Percentiles rank a stretch among this genome's conserved stretches.
phyloP scores from a whole-genome alignment of 2,888 invertebrate species.

The Cheilosia pagana region DNA sequence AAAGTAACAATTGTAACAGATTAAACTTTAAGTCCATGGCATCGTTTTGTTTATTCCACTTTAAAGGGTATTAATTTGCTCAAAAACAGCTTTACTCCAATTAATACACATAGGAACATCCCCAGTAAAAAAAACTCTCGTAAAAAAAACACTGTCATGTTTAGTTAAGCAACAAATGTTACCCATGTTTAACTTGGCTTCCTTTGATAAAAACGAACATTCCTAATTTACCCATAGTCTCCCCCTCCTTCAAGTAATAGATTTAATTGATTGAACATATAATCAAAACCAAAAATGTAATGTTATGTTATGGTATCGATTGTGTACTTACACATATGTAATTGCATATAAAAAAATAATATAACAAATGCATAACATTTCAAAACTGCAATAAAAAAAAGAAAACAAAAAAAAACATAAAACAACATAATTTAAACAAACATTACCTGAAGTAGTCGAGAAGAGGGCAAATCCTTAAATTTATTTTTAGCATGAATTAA shows the following conservation, averaged over 20 bases:
- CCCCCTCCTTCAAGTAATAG: slow-evolving; percentile 59
- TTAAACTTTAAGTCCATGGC: too few relatives aligned
- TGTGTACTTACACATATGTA: slow-evolving; percentile 51
- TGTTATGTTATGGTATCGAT: slow-evolving; percentile 19
- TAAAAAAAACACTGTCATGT: not conserved
- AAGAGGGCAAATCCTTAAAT: slow-evolving; percentile 87
- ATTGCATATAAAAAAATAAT: slow-evolving; percentile 32
- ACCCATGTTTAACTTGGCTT: not conserved
- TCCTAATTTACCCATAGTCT: slow-evolving; percentile 32
- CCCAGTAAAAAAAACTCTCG: too few relatives aligned
- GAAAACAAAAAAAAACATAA: slow-evolving; percentile 51
- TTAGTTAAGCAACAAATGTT: not conserved
- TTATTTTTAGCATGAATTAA: slow-evolving; percentile 77
- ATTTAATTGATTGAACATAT: slow-evolving; percentile 14
- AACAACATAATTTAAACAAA: slow-evolving; percentile 74
- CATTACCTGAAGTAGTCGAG: slow-evolving; percentile 87
- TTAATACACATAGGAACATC: too few relatives aligned
- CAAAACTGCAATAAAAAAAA: slow-evolving; percentile 64
- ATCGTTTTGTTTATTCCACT: too few relatives aligned
- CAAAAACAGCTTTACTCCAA: too few relatives aligned
- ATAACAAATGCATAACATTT: slow-evolving; percentile 80
- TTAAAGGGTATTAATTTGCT: too few relatives aligned
- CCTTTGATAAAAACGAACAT: not conserved
- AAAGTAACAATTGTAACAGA: too few relatives aligned
- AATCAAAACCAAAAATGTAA: slow-evolving; percentile 26